Conservation (phyloP, 2,797 vertebrate species). For the Clarias platycephalus region DNA sequence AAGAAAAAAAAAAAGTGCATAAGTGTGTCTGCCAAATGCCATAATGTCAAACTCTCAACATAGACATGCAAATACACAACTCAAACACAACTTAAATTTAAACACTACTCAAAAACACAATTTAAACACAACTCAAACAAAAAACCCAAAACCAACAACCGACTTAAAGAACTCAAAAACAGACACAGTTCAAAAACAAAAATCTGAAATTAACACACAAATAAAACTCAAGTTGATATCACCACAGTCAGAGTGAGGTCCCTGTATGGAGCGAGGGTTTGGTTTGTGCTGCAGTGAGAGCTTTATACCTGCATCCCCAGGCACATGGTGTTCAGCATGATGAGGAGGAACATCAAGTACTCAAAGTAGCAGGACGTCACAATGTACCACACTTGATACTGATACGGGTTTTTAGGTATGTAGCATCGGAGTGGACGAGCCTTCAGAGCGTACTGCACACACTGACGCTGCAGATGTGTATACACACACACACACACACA, state of each 20-base stretch:
- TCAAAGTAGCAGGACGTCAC: constrained; percentile 96
- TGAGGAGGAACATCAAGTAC: constrained; percentile 95
- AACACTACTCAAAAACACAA: too few relatives aligned
- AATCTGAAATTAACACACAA: neutral
- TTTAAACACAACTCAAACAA: too few relatives aligned
- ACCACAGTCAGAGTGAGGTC: neutral
- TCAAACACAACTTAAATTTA: neutral
- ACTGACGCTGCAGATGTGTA: constrained; percentile 80
- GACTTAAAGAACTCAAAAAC: too few relatives aligned
- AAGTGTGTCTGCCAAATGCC: too few relatives aligned
- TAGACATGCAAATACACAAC: neutral
- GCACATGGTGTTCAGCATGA: constrained; percentile 93
- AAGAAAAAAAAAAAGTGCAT: too few relatives aligned
- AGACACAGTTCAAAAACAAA: neutral
- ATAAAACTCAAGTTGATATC: neutral
- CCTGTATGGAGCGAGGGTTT: neutral
- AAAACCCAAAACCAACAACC: too few relatives aligned
- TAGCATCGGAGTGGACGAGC: constrained; percentile 88
- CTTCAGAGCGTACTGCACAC: constrained; percentile 92
- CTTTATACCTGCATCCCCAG: constrained; percentile 88
- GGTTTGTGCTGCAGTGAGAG: neutral
- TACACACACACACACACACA: neutral
- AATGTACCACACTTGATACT: constrained; percentile 94
- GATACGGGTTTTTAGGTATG: constrained; percentile 91
- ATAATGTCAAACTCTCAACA: too few relatives aligned